Evolutionary conservation across 2,113 vertebrate genomes (phyloP).

Genomic region (Piliocolobus tephrosceles): DNA sequence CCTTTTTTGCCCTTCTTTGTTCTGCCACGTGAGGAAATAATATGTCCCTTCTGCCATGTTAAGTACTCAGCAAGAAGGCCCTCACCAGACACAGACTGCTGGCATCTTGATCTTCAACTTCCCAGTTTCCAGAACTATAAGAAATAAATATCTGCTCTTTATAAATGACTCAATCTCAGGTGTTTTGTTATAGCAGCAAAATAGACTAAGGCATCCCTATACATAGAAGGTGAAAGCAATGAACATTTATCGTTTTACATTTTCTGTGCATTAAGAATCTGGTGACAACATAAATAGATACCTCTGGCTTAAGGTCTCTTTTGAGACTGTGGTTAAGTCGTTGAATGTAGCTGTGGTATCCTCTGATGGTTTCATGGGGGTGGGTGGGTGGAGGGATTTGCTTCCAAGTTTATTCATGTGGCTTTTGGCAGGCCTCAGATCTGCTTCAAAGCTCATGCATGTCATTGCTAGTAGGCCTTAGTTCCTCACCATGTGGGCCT

Average conservation of each 20-base stretch:
- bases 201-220: not conserved
- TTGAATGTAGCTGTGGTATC: not conserved
- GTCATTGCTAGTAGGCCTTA: not conserved
- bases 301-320: not conserved
- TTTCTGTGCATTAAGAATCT: not conserved
- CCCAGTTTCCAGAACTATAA: not conserved
- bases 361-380: not conserved
- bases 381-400: not conserved
- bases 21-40: not conserved
- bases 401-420: not conserved
- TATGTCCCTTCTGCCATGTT: not conserved
- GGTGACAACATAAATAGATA: not conserved
- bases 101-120: not conserved
- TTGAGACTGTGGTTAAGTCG: not conserved
- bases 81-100: not conserved
- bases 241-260: not conserved
- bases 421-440: not conserved
- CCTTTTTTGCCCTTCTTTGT: not conserved
- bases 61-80: not conserved
- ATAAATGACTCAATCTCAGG: not conserved
- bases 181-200: not conserved
- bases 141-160: not conserved
- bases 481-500: not conserved
- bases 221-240: not conserved
- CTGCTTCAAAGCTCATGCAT: not conserved